Evolutionary conservation across 2,797 vertebrate genomes (phyloP).

Genomic region (Dendrocincla tyrannina): DNA sequence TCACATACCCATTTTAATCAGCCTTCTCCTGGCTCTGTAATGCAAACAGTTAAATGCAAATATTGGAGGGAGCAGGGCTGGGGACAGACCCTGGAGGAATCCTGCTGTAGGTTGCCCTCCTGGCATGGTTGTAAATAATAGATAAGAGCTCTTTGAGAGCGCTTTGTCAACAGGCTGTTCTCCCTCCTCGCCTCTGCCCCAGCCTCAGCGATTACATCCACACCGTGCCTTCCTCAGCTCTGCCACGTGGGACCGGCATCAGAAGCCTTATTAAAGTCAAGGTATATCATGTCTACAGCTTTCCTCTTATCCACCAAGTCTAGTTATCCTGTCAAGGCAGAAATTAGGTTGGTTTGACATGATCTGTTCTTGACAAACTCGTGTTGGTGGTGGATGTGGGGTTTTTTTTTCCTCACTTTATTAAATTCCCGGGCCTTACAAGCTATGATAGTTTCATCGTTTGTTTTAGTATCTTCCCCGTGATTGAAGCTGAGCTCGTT

Average conservation of each 20-base stretch:
- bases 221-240: background rate
- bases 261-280: slow-evolving; percentile 60
- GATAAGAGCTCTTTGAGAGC: slow-evolving; percentile 42
- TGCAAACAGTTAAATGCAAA: slow-evolving; percentile 35
- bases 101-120: background rate
- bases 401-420: background rate
- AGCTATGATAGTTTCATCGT: slow-evolving; percentile 47
- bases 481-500: slow-evolving; percentile 59
- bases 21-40: rapidly evolving
- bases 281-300: slow-evolving; percentile 59
- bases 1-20: background rate
- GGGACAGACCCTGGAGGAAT: background rate
- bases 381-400: slow-evolving; percentile 30
- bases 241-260: background rate
- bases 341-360: slow-evolving; percentile 70
- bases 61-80: background rate
- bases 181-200: slow-evolving; percentile 55
- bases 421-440: slow-evolving; percentile 50
- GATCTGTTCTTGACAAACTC: slow-evolving; percentile 65
- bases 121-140: slow-evolving; percentile 43
- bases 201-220: slow-evolving; percentile 11
- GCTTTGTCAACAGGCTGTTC: slow-evolving; percentile 63
- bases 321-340: slow-evolving; percentile 62
- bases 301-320: slow-evolving; percentile 43
- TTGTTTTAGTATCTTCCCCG: slow-evolving; percentile 44